Conservation (phyloP, 2,113 vertebrate genomes). For the Microtus montanus region DNA sequence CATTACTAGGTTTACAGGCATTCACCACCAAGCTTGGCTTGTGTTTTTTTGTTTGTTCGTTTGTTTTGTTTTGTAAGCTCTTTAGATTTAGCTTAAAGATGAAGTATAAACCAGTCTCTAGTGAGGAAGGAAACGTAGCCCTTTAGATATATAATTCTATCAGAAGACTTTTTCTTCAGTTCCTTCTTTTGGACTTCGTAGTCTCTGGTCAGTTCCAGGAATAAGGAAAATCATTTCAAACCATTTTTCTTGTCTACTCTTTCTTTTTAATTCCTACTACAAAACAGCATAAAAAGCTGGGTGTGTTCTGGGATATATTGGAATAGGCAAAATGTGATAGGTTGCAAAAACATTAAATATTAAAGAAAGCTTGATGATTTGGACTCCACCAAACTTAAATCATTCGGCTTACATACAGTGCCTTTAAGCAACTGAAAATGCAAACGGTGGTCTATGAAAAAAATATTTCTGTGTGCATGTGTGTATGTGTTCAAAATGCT, state of each 20-base stretch:
- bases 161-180: not conserved
- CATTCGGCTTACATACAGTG: not conserved
- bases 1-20: not conserved
- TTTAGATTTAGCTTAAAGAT: not conserved
- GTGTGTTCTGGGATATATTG: not conserved
- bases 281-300: constrained; percentile 10
- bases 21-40: not conserved
- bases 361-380: not conserved
- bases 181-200: not conserved
- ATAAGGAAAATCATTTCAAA: not conserved
- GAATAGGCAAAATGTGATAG: not conserved
- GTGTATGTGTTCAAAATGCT: not conserved
- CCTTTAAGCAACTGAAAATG: constrained; percentile 19
- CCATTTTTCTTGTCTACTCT: not conserved
- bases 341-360: not conserved
- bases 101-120: not conserved
- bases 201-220: not conserved
- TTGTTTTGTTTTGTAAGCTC: not conserved
- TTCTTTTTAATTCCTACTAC: not conserved
- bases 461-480: not conserved
- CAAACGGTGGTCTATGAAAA: not conserved
- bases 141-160: not conserved
- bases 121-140: not conserved
- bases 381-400: not conserved
- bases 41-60: too few relatives aligned